A percentile compares a stretch with the other conserved stretches of the same genome.
phyloP scores from a whole-genome alignment of 2,797 vertebrate species.

The Onychomys arenicola region DNA sequence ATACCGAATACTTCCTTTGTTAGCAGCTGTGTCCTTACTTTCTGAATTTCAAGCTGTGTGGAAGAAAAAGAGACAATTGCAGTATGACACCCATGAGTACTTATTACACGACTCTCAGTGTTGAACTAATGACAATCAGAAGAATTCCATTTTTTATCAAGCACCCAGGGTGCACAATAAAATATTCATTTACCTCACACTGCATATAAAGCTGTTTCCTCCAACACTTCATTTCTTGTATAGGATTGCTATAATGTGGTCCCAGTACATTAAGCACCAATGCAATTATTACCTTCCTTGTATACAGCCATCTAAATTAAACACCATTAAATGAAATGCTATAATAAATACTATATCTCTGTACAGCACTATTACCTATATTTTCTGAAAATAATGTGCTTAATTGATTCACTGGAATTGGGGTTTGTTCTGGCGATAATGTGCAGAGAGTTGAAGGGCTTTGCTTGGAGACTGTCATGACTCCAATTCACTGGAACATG shows the following conservation, averaged over 20 bases:
- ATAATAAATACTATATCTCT: conserved; percentile 72
- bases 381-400: conserved; percentile 63
- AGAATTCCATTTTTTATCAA: conserved; percentile 68
- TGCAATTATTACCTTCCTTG: conserved; percentile 70
- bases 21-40: conserved; percentile 61
- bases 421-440: conserved; percentile 52
- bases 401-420: conserved; percentile 51
- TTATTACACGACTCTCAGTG: conserved; percentile 57
- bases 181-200: conserved; percentile 73
- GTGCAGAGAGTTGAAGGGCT: not conserved
- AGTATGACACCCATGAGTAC: conserved; percentile 52
- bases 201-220: conserved; percentile 60
- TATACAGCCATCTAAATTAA: conserved; percentile 73
- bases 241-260: conserved; percentile 66
- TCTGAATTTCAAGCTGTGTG: conserved; percentile 58
- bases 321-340: conserved; percentile 70
- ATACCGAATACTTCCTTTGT: conserved; percentile 60
- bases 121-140: conserved; percentile 72
- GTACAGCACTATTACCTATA: conserved; percentile 71
- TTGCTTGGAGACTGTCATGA: not conserved
- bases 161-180: conserved; percentile 55
- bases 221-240: conserved; percentile 56
- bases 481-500: not conserved
- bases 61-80: conserved; percentile 63
- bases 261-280: conserved; percentile 71